Evolutionary conservation across 2,888 invertebrate species (phyloP), one percentile per base, ranked within the genome.

Genomic region (Meloe dianella): DNA sequence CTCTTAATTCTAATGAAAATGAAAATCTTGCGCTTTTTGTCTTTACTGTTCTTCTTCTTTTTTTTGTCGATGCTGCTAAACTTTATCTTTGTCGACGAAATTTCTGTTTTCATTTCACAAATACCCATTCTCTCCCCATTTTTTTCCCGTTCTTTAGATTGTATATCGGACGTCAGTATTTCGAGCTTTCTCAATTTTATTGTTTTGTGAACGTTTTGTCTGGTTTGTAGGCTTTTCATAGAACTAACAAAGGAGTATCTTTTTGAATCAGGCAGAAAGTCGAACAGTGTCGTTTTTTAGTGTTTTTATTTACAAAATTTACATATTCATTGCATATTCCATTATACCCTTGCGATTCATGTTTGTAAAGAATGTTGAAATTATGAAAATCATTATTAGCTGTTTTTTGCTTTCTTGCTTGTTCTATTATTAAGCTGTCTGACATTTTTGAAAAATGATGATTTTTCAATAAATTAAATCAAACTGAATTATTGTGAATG

Each of bases 1-100:
- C 51, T 32, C 12, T 59, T 59, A 59, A 59, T 59, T 59, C 12
- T 59, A 38, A 59, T 59, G 38, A 59, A 59, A 59, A 35, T 51
- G 51, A 24, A 59, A 59, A 59, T 59, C 59, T 32, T 59, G 35
- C 24, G 35, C 27, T 32, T 59, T 59, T 24, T 22, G 35, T 59
- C 17, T 32, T 35, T 24, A 27, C 35, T 30, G 14, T 14, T 1
- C n/a, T n/a, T 4, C 10, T 41, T n/a, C n/a, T n/a, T n/a, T n/a
- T n/a, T n/a, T 51, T 51, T 51, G 12, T 51, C 20, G 5, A 47
- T 41, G 41, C 17, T 41, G 20, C 20, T 24, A 24, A 51, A 24
- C 51, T 51, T 51, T 51, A 51, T 51, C 51, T 22, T 51, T 51
- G 51, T 24, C 51, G 51, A 20, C 24, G 24, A 51, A 51, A 20